Base-by-base conservation (phyloP, 2,113 vertebrate species). In the Cryptotis parvus region DNA sequence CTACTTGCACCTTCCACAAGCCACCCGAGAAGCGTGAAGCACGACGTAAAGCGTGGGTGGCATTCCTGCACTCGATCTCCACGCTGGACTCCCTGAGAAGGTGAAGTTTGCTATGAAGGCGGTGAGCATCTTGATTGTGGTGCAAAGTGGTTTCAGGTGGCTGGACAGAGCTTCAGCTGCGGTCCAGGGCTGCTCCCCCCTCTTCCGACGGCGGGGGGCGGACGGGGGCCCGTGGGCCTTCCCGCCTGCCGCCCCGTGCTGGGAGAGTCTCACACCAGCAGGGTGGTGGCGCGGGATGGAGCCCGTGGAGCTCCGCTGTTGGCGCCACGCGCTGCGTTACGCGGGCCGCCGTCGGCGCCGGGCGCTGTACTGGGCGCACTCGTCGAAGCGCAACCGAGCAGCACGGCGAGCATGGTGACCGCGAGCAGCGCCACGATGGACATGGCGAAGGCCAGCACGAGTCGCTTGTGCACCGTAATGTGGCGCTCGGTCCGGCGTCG, bases 41-140 rank as follows among this genome's bases (percentile, higher is more conserved):
- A 99, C 98, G 86, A 99, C 98, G 97, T 99, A 98, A n/a, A n/a
- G n/a, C n/a, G 68, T 98, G 97, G 84, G 99, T 99, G 97, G 99
- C 97, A 95, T 98, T 99, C 77, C 97, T 88, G 94, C 99, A 99
- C 96, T 98, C 98, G 84, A 99, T 96, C 97, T 99, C 98, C 74
- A 99, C 98, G 98, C 98, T 99, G 95, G 99, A 98, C 94, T 99
- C 99, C 10, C 99, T 3, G 98, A 98, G 97, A 99, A 99, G 97
- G 99, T 99, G 97, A 99, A 99, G 98, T 99, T 99, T 96, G 99
- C 99, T 99, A 99, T 99, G 98, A 98, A 98, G 92, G 98, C 98
- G 52, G 97, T 97, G 87, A 99, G 98, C 97, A 97, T 97, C 93
- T n/a, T 99, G 98, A 96, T 99, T 99, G 92, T 99, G 99, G 97